phyloP scores from a whole-genome alignment of 2,113 vertebrate genomes.

The Porphyrio hochstetteri region DNA sequence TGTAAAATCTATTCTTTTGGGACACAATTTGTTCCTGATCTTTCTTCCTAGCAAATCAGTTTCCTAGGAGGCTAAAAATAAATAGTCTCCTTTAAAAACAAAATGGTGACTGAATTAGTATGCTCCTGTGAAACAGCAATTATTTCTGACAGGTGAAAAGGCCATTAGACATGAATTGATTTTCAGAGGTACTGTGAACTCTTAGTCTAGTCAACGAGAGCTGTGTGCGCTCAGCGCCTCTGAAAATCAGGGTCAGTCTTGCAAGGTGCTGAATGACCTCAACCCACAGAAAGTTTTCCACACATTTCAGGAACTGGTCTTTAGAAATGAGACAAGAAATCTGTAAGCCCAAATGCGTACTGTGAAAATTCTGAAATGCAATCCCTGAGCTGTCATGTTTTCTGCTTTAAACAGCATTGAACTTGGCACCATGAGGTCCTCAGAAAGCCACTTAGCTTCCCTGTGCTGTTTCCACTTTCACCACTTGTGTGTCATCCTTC shows the following conservation, averaged over 20 bases:
- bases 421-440: not conserved
- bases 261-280: slow-evolving; percentile 17
- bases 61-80: slow-evolving; percentile 17
- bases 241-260: slow-evolving; percentile 27
- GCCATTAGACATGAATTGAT: slow-evolving; percentile 55
- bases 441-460: not conserved
- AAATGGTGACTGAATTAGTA: slow-evolving; percentile 24
- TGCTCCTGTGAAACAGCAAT: slow-evolving; percentile 53
- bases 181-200: slow-evolving; percentile 31
- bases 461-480: not conserved
- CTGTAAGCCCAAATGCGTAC: not conserved
- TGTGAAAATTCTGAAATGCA: not conserved
- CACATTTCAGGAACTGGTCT: not conserved
- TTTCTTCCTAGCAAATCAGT: slow-evolving; percentile 7
- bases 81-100: slow-evolving; percentile 37
- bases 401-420: not conserved
- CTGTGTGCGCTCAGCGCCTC: slow-evolving; percentile 12
- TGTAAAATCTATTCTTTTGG: slow-evolving; percentile 38
- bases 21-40: slow-evolving; percentile 27
- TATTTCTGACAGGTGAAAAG: slow-evolving; percentile 56
- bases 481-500: not conserved
- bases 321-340: slow-evolving; percentile 38
- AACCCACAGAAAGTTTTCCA: not conserved
- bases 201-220: not conserved
- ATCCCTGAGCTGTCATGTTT: not conserved